phyloP scores from a whole-genome alignment of 2,888 invertebrate genomes.

The Coremacera marginata region DNA sequence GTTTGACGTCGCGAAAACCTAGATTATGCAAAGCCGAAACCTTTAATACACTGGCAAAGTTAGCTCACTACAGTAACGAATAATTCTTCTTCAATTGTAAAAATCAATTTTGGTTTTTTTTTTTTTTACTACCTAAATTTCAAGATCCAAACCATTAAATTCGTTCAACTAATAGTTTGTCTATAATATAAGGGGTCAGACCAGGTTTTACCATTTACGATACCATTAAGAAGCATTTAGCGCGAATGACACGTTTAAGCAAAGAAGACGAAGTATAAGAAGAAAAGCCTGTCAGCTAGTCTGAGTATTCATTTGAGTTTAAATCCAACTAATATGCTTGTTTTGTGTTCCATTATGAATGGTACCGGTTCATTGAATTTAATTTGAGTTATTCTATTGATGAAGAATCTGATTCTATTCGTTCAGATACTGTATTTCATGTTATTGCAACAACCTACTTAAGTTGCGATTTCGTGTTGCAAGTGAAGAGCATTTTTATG shows the following conservation, averaged over 20 bases:
- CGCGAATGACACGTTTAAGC: background rate
- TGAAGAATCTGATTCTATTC: background rate
- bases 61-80: too few species aligned
- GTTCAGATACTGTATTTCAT: background rate
- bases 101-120: too few species aligned
- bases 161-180: background rate
- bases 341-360: background rate
- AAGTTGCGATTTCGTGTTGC: slow-evolving; percentile 6
- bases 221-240: background rate
- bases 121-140: background rate
- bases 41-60: too few species aligned
- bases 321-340: background rate
- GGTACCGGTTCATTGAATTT: background rate
- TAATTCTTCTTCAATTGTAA: too few species aligned
- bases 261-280: too few species aligned
- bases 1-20: background rate
- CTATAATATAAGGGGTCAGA: background rate
- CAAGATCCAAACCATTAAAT: background rate
- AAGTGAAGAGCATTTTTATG: background rate
- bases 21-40: too few species aligned
- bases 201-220: background rate
- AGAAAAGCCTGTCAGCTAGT: too few species aligned
- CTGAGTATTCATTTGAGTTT: too few species aligned
- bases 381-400: background rate
- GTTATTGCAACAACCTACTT: background rate